Base-by-base conservation (phyloP, 2,797 vertebrate genomes). In the Salarias fasciatus region DNA sequence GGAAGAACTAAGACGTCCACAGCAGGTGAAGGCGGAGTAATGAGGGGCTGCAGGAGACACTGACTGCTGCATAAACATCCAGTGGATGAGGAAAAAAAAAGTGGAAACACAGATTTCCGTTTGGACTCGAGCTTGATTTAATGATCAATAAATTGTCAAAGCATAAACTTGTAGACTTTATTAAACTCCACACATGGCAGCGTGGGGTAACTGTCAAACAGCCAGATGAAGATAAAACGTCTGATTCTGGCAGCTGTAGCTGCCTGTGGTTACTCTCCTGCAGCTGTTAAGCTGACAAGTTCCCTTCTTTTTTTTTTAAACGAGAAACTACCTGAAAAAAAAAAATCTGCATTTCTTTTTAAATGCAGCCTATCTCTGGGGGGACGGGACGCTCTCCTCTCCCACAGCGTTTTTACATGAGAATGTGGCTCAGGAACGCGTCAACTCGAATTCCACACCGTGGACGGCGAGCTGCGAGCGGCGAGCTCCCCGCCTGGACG, bases 391-490 rank as follows among this genome's bases (percentile, higher is more conserved):
- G 3, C 38, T 57, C 10, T 50, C 41, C 14, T 33, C 11, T 42
- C 14, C 15, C 5, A 4, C 24, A 49, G 37, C 37, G 53, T 72
- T 64, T 61, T 65, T 63, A 63, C n/a, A 72, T 65, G 46, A 77
- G 65, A 86, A 86, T 68, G 69, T 51, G 50, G 44, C 69, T 72
- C 53, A 46, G 28, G 57, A 67, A 62, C 61, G 66, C 3, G 64
- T 79, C 74, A 66, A 44, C 63, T 70, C 77, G 24, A 69, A 80
- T 82, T 75, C 58, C 61, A 78, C 79, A 74, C 71, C 54, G 47
- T 45, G 42, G 55, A 67, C 1, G 4, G 40, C 2, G 37, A 61
- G 40, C 43, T n/a, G 37, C 44, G 62, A 66, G 4, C 33, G n/a
- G n/a, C n/a, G n/a, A n/a, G n/a, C 33, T 33, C 33, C 33, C 33